Percentiles rank a stretch among this genome's conserved stretches.
Evolutionary conservation across 2,113 vertebrate species (phyloP).

Genomic region (Chaetops frenatus): DNA sequence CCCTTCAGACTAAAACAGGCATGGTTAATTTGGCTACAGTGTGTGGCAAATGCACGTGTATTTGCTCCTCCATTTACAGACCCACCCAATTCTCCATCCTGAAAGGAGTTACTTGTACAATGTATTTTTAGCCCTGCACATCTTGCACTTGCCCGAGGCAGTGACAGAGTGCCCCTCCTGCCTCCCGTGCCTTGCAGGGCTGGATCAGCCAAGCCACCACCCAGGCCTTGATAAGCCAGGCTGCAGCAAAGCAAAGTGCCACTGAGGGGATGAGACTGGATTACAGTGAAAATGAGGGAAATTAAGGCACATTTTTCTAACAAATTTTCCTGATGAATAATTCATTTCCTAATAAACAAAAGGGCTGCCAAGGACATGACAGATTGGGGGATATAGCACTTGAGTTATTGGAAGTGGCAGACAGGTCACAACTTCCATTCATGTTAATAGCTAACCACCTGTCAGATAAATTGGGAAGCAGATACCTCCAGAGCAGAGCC

Average conservation of each 20-base stretch:
- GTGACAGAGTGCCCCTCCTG: background rate
- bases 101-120: background rate
- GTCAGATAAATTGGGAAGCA: constrained; percentile 34
- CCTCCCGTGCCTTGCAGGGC: background rate
- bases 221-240: background rate
- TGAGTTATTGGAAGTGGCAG: constrained; percentile 57
- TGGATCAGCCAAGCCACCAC: background rate
- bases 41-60: background rate
- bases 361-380: constrained; percentile 56
- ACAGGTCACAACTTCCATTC: constrained; percentile 55
- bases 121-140: background rate
- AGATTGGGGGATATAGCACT: constrained; percentile 29
- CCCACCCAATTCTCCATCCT: fast-evolving
- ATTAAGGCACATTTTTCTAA: constrained; percentile 30
- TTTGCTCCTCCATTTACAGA: background rate
- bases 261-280: background rate
- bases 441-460: constrained; percentile 55
- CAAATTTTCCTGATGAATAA: constrained; percentile 46
- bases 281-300: background rate
- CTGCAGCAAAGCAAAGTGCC: background rate
- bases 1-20: background rate
- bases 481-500: background rate
- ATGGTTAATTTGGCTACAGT: background rate
- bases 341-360: constrained; percentile 57
- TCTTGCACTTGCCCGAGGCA: background rate